Percentiles rank a stretch among this genome's conserved stretches.
phyloP scores from a whole-genome alignment of 2,888 invertebrate genomes.

The Hydrotaea diabolus region DNA sequence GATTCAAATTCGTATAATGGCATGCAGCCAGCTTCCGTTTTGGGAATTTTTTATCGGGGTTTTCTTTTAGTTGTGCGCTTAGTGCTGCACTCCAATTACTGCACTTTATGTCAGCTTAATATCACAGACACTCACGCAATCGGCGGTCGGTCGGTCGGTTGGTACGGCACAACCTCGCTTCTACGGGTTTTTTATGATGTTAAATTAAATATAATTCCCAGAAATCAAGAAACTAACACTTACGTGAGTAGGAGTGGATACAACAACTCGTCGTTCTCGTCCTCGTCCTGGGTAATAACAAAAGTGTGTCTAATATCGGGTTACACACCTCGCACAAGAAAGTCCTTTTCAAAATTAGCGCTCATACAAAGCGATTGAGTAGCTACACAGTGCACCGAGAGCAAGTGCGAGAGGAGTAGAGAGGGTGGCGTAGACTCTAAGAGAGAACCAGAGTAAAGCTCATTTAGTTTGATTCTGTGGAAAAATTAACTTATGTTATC shows the following conservation, averaged over 20 bases:
- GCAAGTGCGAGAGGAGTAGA: neutral
- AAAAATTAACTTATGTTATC: conserved; percentile 70
- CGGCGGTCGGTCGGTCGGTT: neutral
- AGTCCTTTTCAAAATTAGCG: conserved; percentile 66
- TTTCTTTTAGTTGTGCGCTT: conserved; percentile 26
- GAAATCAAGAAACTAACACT: conserved; percentile 67
- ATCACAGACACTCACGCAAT: conserved; percentile 42
- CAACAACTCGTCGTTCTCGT: too few relatives aligned
- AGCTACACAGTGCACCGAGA: neutral
- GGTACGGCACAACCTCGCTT: too few relatives aligned
- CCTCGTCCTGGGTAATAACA: conserved; percentile 44
- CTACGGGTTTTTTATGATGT: conserved; percentile 59
- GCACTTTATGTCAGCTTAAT: conserved; percentile 67
- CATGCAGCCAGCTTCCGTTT: conserved; percentile 48
- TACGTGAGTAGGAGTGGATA: conserved; percentile 1
- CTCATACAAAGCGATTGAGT: conserved; percentile 36
- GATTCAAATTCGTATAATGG: conserved; percentile 11
- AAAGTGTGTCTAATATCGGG: conserved; percentile 64
- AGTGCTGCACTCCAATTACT: conserved; percentile 55
- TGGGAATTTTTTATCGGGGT: neutral
- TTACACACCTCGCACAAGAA: conserved; percentile 48
- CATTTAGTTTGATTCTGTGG: conserved; percentile 69
- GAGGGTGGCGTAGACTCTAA: neutral
- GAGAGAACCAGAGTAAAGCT: conserved; percentile 45
- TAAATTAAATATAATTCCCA: conserved; percentile 61